These are phyloP conservation scores for Anguilla obscura DNA, from an alignment of 2,797 vertebrate genomes.

Conservation along the genomic window DNA sequence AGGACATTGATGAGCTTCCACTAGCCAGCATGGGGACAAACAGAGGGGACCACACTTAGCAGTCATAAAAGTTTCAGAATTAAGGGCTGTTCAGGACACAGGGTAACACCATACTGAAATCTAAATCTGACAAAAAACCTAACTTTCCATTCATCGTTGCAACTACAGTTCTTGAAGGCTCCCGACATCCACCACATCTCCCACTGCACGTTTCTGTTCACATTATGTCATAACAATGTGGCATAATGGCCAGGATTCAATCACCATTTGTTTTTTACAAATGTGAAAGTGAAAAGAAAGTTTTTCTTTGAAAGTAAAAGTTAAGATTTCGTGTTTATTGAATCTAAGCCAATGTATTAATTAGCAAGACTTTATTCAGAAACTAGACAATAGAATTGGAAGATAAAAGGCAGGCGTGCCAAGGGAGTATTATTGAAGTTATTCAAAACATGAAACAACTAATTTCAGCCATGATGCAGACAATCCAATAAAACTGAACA, in stretches of 20 bases:
- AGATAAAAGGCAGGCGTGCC: neutral
- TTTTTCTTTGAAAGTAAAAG: neutral
- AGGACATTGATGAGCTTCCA: neutral
- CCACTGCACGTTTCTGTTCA: neutral
- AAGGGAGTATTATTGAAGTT: neutral
- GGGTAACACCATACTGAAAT: neutral
- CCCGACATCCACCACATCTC: neutral
- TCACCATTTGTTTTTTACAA: neutral
- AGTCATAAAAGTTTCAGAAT: neutral
- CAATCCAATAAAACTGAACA: neutral
- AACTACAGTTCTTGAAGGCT: neutral
- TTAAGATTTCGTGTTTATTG: neutral
- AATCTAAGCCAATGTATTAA: neutral
- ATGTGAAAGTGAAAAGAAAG: neutral
- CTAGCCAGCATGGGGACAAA: neutral
- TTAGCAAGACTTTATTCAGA: neutral
- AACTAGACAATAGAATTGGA: neutral
- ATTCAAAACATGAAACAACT: neutral
- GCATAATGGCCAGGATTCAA: neutral
- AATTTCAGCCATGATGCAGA: neutral
- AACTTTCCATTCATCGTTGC: neutral
- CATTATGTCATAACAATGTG: neutral
- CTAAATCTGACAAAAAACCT: neutral
- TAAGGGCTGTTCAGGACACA: neutral
- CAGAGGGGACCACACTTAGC: neutral